phyloP scores from a whole-genome alignment of 2,888 invertebrate species.

The Aleiodes alternator region DNA sequence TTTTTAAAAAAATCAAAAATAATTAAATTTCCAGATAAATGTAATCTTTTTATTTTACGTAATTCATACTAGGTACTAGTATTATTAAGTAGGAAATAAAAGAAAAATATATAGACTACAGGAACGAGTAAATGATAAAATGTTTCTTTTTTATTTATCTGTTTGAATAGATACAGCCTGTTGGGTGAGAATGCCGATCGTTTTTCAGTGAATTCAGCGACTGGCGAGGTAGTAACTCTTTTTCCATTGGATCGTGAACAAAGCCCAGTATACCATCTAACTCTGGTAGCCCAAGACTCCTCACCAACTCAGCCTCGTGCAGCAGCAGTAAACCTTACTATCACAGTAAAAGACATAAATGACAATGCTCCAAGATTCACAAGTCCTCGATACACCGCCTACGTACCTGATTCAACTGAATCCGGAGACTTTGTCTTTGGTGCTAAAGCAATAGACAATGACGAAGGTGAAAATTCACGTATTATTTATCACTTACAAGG shows the following conservation, averaged over 20 bases:
- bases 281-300: conserved; percentile 91
- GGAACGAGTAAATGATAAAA: background rate
- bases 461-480: conserved; percentile 88
- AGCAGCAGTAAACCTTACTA: conserved; percentile 88
- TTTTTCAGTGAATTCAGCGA: conserved; percentile 86
- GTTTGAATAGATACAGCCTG: conserved; percentile 81
- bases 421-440: conserved; percentile 92
- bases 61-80: too few relatives aligned
- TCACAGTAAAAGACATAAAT: conserved; percentile 88
- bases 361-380: conserved; percentile 90
- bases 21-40: background rate
- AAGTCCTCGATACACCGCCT: conserved; percentile 84
- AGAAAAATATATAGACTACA: too few relatives aligned
- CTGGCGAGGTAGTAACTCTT: conserved; percentile 87
- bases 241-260: conserved; percentile 88
- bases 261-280: conserved; percentile 85
- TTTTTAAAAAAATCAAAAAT: background rate
- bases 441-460: conserved; percentile 89
- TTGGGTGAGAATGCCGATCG: conserved; percentile 88
- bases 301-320: conserved; percentile 90
- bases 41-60: too few relatives aligned
- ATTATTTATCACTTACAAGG: conserved; percentile 88
- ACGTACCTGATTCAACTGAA: conserved; percentile 88
- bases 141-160: background rate
- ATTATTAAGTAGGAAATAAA: too few relatives aligned